Base-by-base conservation (phyloP, 2,113 vertebrate genomes). In the Podocnemis expansa region DNA sequence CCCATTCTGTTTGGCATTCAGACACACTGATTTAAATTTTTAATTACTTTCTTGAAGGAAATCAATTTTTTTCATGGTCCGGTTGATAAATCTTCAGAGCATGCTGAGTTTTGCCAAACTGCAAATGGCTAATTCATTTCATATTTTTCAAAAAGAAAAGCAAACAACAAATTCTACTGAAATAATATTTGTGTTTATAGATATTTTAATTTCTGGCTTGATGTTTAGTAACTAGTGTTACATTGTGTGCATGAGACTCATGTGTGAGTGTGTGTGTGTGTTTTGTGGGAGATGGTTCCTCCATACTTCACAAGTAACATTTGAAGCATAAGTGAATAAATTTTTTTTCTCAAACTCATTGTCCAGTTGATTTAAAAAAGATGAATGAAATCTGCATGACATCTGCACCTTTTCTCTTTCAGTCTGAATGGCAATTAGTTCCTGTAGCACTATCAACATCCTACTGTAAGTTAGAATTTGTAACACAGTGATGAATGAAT, bases 81-180 rank as follows among this genome's bases (percentile, higher is more conserved):
- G n/a, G 16, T 52, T 88, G 94, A 97, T 90, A 94, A 93, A 92
- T 89, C 84, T 80, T 84, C 80, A 89, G 82, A 87, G 88, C 49
- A 78, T 76, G n/a, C 38, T 95, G 84, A 82, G 63, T 81, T 96
- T 95, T 87, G 75, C 81, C 51, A 80, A 85, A 47, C 45, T 94
- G 63, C 85, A 95, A 97, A 85, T 41, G n/a, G 73, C 58, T 96
- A 82, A 87, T 87, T 80, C 86, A 85, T 93, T 95, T 94, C 91
- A 89, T 58, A 70, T 85, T 96, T 94, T 67, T 95, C 94, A 94
- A 52, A 60, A 63, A 90, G 34, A 21, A 67, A 49, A 1, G 17
- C 2, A 51, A 60, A 78, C 12, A 43, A 24, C 51, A 38, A 4
- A 16, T 19, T 38, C 82, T 78, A 80, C 85, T 11, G 73, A 3